A percentile compares a stretch with the other conserved stretches of the same genome.
Evolutionary conservation across 1,140 invertebrate genomes (phyloP).

Genomic region (Glossosoma conforme): DNA sequence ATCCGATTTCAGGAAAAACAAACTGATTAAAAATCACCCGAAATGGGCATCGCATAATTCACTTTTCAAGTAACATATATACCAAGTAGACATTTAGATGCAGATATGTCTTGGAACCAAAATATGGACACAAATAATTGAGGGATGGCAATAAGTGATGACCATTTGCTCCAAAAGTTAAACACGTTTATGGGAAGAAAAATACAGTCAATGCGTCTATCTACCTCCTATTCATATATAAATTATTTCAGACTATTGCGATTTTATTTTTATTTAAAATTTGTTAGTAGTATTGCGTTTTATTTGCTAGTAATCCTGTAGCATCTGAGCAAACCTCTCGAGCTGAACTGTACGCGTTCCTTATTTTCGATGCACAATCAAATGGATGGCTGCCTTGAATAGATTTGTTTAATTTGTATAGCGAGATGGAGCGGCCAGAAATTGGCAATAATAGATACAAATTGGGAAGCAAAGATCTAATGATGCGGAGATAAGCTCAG

Average conservation of each 20-base stretch:
- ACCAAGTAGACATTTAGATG: no score
- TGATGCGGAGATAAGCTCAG: conserved; percentile 4
- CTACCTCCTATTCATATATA: conserved; percentile 1
- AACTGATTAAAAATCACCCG: no score
- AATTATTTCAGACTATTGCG: background rate
- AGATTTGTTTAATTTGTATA: conserved; percentile 12
- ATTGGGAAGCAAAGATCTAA: conserved; percentile 8
- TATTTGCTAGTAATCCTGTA: conserved; percentile 8
- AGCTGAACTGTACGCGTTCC: conserved; percentile 8
- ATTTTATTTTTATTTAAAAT: background rate
- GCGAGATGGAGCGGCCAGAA: conserved; percentile 5
- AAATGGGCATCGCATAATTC: no score
- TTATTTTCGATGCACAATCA: conserved; percentile 17
- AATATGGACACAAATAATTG: no score
- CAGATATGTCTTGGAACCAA: no score
- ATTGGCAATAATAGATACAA: conserved; percentile 15
- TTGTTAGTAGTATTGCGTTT: background rate
- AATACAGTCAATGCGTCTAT: conserved; percentile 1
- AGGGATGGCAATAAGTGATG: no score
- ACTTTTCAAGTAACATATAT: no score
- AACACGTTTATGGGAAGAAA: background rate
- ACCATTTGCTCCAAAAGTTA: no score
- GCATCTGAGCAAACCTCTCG: background rate
- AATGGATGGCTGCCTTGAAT: conserved; percentile 13
- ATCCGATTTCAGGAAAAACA: no score